These are phyloP conservation scores for Caenorhabditis drosophilae DNA, from an alignment of 2,888 invertebrate genomes.

Conservation along the genomic window DNA sequence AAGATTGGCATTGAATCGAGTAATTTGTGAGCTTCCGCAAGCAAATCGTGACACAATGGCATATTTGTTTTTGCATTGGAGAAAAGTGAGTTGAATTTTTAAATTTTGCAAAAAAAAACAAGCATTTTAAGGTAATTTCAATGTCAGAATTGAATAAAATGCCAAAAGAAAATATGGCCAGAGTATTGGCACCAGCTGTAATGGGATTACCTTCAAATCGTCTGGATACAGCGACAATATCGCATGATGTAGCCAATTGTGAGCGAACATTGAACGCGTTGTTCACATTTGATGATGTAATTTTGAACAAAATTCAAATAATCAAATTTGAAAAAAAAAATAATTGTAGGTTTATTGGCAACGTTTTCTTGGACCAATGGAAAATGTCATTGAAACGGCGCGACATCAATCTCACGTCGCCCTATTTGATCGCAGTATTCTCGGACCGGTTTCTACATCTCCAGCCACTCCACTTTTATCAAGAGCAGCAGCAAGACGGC, in stretches of 20 bases:
- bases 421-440: conserved; percentile 41
- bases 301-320: not conserved
- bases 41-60: conserved; percentile 94
- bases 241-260: conserved; percentile 37
- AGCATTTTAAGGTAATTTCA: conserved; percentile 35
- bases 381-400: conserved; percentile 12
- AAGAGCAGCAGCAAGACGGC: conserved; percentile 18
- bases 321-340: no score
- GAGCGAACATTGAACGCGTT: conserved; percentile 46
- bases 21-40: conserved; percentile 84
- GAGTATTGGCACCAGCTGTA: conserved; percentile 90
- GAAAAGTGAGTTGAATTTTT: conserved; percentile 74
- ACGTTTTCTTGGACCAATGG: conserved; percentile 37
- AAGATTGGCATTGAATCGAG: conserved; percentile 33
- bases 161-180: conserved; percentile 85
- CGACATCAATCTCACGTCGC: conserved; percentile 27
- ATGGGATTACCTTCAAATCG: conserved; percentile 73
- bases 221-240: conserved; percentile 22
- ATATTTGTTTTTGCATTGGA: conserved; percentile 87
- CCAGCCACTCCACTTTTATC: conserved; percentile 32
- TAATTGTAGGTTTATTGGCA: conserved; percentile 54
- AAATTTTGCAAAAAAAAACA: not conserved
- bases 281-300: conserved; percentile 46
- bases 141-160: conserved; percentile 78
- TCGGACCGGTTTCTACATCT: conserved; percentile 44